Evolutionary conservation across 2,888 invertebrate species (phyloP).

Genomic region (Spisula solida): DNA sequence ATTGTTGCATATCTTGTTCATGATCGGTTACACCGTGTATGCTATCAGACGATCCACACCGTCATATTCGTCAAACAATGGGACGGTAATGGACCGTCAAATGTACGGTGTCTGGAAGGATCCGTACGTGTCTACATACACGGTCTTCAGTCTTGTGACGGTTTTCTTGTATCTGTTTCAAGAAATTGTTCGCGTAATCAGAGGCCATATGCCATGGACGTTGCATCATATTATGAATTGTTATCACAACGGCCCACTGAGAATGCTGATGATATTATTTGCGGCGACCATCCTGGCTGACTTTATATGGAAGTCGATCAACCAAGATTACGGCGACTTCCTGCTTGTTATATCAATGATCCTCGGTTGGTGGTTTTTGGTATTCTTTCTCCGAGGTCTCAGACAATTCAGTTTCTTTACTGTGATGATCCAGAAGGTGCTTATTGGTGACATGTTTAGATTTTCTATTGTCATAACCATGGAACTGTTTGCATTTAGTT

Average conservation of each 20-base stretch:
- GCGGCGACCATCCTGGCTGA: constrained; percentile 60
- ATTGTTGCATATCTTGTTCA: constrained; percentile 64
- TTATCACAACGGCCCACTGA: constrained; percentile 70
- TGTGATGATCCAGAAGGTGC: constrained; percentile 71
- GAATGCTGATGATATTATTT: constrained; percentile 60
- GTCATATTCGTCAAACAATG: neutral
- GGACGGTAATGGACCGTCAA: neutral
- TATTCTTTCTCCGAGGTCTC: constrained; percentile 68
- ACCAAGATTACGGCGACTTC: constrained; percentile 56
- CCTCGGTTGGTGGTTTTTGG: constrained; percentile 72
- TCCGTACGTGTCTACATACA: constrained; percentile 51
- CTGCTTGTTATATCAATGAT: constrained; percentile 66
- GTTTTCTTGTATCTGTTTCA: constrained; percentile 50
- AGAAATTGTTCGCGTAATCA: constrained; percentile 54
- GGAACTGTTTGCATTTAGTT: constrained; percentile 69
- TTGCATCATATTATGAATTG: constrained; percentile 63
- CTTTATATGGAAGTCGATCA: constrained; percentile 52
- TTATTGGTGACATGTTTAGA: constrained; percentile 71
- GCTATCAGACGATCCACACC: constrained; percentile 56
- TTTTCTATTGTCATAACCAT: constrained; percentile 71
- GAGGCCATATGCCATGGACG: constrained; percentile 65
- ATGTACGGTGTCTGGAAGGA: constrained; percentile 44
- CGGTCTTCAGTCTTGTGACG: constrained; percentile 42
- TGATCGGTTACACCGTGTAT: constrained; percentile 61
- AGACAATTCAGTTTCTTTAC: constrained; percentile 72